These are phyloP conservation scores for Hypsopygia costalis DNA, from an alignment of 2,888 invertebrate species.

Conservation along the genomic window DNA sequence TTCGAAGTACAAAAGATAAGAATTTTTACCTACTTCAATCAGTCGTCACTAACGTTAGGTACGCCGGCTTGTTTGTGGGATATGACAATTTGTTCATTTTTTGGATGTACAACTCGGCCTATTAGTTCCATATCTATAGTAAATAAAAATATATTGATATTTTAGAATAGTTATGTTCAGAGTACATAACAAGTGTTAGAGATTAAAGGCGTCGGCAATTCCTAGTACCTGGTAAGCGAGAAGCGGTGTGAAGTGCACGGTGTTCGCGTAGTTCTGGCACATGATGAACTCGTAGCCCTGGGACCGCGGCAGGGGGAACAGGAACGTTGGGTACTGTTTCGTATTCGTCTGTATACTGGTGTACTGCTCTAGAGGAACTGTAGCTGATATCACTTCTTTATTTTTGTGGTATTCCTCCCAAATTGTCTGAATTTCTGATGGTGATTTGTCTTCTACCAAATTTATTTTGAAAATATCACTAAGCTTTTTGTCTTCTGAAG, in stretches of 20 bases:
- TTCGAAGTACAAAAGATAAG: too few relatives aligned
- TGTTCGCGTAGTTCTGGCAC: slow-evolving; percentile 85
- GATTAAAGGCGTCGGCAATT: too few relatives aligned
- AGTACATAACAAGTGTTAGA: too few relatives aligned
- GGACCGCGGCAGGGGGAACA: slow-evolving; percentile 89
- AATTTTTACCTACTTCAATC: too few relatives aligned
- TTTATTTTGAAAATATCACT: slow-evolving; percentile 89
- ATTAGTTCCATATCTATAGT: too few relatives aligned
- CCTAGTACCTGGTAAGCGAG: slow-evolving; percentile 89
- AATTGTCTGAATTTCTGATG: slow-evolving; percentile 86
- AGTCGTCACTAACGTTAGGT: too few relatives aligned
- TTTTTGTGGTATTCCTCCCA: slow-evolving; percentile 91
- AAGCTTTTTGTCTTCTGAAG: slow-evolving; percentile 71
- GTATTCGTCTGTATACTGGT: slow-evolving; percentile 80
- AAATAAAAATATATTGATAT: too few relatives aligned
- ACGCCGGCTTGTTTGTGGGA: too few relatives aligned
- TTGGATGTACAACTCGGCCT: too few relatives aligned
- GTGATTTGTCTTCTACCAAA: slow-evolving; percentile 84
- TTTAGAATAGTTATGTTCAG: too few relatives aligned
- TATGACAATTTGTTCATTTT: too few relatives aligned
- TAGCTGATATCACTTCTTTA: slow-evolving; percentile 88
- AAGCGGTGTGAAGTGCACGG: slow-evolving; percentile 91
- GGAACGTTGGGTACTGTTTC: slow-evolving; percentile 83
- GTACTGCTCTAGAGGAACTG: slow-evolving; percentile 82
- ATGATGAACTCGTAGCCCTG: slow-evolving; percentile 94